A percentile compares a stretch with the other conserved stretches of the same genome.
These are phyloP conservation scores for Seriola quinqueradiata DNA, from an alignment of 2,113 vertebrate species.

Conservation along the genomic window DNA sequence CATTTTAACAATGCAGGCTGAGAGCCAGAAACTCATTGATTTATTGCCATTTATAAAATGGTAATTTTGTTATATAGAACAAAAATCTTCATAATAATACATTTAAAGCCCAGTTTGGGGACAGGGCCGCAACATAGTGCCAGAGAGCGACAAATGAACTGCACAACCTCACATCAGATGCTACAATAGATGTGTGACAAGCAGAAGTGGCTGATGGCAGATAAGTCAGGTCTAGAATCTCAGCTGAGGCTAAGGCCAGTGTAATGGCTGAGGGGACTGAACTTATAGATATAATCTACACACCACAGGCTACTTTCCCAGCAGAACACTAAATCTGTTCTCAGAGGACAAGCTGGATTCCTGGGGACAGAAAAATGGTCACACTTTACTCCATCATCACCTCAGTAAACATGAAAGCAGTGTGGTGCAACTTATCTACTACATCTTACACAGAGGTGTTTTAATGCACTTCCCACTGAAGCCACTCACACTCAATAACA, in stretches of 20 bases:
- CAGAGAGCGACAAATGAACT: background rate
- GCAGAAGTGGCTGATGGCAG: slow-evolving; percentile 55
- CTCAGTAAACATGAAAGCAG: background rate
- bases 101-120: background rate
- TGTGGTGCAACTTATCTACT: background rate
- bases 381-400: background rate
- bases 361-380: background rate
- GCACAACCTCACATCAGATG: slow-evolving; percentile 1
- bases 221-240: slow-evolving; percentile 29
- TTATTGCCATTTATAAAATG: background rate
- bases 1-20: background rate
- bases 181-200: slow-evolving; percentile 20
- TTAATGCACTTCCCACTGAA: background rate
- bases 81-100: background rate
- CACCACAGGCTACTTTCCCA: background rate
- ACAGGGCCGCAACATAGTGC: background rate
- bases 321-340: background rate
- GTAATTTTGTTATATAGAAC: background rate
- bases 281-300: slow-evolving; percentile 24
- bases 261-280: slow-evolving; percentile 6
- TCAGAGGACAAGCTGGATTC: background rate
- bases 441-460: background rate
- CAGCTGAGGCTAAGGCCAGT: slow-evolving; percentile 6
- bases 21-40: background rate
- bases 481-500: background rate